These are phyloP conservation scores for Polypedilum vanderplanki DNA, from an alignment of 1,140 invertebrate genomes.

Conservation along the genomic window DNA sequence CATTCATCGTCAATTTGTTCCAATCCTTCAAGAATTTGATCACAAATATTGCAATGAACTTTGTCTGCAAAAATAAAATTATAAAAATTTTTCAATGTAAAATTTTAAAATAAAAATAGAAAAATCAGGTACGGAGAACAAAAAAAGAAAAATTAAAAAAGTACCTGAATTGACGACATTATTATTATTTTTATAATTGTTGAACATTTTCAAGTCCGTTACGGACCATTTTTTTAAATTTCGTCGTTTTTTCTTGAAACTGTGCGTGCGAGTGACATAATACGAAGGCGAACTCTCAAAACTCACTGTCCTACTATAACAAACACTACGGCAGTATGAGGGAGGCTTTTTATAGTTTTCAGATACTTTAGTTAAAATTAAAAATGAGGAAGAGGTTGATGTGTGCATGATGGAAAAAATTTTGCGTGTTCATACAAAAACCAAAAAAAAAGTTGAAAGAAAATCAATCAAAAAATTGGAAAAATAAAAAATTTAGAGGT, in stretches of 20 bases:
- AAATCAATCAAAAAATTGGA: not conserved
- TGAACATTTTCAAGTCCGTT: not conserved
- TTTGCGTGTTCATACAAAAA: not conserved
- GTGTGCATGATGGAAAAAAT: conserved; percentile 30
- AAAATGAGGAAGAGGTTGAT: too few relatives aligned
- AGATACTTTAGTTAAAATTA: conserved; percentile 35
- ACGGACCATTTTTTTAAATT: not conserved
- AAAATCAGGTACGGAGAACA: conserved; percentile 31
- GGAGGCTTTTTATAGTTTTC: conserved; percentile 41
- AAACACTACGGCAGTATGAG: conserved; percentile 44
- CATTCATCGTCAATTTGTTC: conserved; percentile 90
- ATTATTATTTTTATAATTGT: conserved; percentile 37
- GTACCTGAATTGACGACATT: conserved; percentile 43
- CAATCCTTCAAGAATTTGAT: conserved; percentile 80
- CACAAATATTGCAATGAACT: conserved; percentile 86
- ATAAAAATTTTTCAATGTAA: conserved; percentile 26
- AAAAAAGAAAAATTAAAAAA: conserved; percentile 30
- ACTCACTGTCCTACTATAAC: conserved; percentile 35
- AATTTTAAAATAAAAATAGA: conserved; percentile 29
- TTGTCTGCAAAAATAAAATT: conserved; percentile 63
- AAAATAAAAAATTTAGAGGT: conserved; percentile 3
- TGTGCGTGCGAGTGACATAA: too few relatives aligned
- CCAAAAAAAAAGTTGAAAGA: not conserved
- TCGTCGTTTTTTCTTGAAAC: not conserved
- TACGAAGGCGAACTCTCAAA: not conserved